These are phyloP conservation scores for Germaria angustata DNA, from an alignment of 2,888 invertebrate species.

Conservation along the genomic window DNA sequence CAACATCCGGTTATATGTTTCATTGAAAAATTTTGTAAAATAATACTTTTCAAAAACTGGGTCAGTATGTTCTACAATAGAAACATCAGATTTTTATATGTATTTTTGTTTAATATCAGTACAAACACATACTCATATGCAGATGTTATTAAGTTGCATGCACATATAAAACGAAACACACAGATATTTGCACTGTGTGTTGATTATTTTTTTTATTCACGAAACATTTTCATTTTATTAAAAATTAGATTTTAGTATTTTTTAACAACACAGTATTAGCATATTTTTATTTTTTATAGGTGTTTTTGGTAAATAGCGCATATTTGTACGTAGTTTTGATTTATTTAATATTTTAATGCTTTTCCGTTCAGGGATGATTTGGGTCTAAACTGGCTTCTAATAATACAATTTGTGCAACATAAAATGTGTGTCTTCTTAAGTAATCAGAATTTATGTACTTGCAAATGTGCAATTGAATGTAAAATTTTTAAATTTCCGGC, in stretches of 20 bases:
- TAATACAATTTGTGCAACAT: neutral
- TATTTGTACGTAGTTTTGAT: neutral
- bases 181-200: too few relatives aligned
- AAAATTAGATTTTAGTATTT: too few relatives aligned
- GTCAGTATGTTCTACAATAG: neutral
- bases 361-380: neutral
- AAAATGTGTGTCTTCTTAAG: neutral
- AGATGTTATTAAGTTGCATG: too few relatives aligned
- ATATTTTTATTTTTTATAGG: neutral
- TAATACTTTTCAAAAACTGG: too few relatives aligned
- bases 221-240: too few relatives aligned
- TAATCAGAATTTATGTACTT: neutral
- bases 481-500: neutral
- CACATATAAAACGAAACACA: too few relatives aligned
- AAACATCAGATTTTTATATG: too few relatives aligned
- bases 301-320: too few relatives aligned
- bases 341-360: neutral
- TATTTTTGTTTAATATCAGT: too few relatives aligned
- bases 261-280: too few relatives aligned
- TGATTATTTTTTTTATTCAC: too few relatives aligned
- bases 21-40: neutral
- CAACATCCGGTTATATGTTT: neutral
- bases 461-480: neutral
- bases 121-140: too few relatives aligned
- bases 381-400: neutral